Evolutionary conservation across 2,113 vertebrate genomes (phyloP), one percentile per base, ranked within the genome.

Genomic region (Sceloporus undulatus): DNA sequence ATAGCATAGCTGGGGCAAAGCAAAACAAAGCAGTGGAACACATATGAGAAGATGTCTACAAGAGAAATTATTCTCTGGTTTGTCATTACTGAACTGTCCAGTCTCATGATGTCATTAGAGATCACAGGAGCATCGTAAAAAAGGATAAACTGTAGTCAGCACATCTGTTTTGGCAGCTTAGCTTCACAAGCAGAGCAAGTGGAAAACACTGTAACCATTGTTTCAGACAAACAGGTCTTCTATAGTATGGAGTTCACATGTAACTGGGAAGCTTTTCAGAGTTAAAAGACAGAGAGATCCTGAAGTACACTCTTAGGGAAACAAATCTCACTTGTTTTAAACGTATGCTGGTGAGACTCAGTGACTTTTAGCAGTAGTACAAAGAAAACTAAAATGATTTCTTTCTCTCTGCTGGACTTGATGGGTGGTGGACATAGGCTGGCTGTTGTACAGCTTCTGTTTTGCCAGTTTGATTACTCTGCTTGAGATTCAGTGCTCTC

Each of bases 11-110:
- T 84, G 91, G 2, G 85, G 88, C 84, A 89, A 84, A 93, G 78
- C n/a, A 88, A 89, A 85, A 85, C 34, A 77, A 81, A 87, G 85
- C 86, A 62, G 85, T 84, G 59, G 88, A 87, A 88, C 0, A 0
- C 52, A 82, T 82, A 92, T 85, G 62, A 94, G 71, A 91, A 96
- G 91, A 92, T 94, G 93, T 95, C 38, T 27, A 52, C 75, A 91
- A 91, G 88, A 94, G 79, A 89, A 94, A 92, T 10, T 54, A 88
- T 86, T 85, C 93, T 88, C 87, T 70, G 73, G 0, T 85, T 92
- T 86, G 56, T 76, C 87, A 86, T 19, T 90, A 87, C 84, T 56
- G 81, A 93, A 82, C 85, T 84, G 68, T 66, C 90, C 38, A 0
- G 66, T 70, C 48, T 83, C 13, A 25, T 68, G 27, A 88, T 79